Conservation (phyloP, 2,113 vertebrate species). For the Saccopteryx bilineata region DNA sequence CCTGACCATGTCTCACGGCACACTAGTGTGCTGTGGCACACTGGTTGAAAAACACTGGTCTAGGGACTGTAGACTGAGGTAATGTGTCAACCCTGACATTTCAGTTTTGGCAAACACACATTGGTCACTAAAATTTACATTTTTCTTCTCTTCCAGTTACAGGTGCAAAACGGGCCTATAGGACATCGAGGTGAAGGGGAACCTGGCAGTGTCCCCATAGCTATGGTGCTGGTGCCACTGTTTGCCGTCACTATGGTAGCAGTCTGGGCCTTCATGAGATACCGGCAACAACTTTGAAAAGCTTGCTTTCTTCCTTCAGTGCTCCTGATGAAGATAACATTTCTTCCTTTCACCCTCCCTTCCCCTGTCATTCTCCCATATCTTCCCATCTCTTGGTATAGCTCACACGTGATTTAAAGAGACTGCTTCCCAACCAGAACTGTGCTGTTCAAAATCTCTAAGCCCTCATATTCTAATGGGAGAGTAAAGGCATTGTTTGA, state of each 20-base stretch:
- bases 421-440: conserved; percentile 77
- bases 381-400: conserved; percentile 64
- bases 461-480: conserved; percentile 51
- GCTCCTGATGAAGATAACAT: conserved; percentile 64
- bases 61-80: background rate
- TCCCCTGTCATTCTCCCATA: conserved; percentile 31
- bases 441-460: conserved; percentile 77
- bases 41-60: background rate
- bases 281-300: conserved; percentile 87
- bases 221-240: conserved; percentile 86
- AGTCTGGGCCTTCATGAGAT: conserved; percentile 87
- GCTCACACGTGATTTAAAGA: conserved; percentile 83
- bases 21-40: too few species aligned
- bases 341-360: conserved; percentile 51
- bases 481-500: conserved; percentile 69
- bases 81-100: background rate
- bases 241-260: conserved; percentile 81
- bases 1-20: too few species aligned
- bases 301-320: conserved; percentile 62
- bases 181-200: conserved; percentile 85
- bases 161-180: conserved; percentile 88
- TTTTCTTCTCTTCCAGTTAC: conserved; percentile 83
- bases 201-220: conserved; percentile 85
- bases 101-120: background rate
- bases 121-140: conserved; percentile 21